A percentile compares a stretch with the other conserved stretches of the same genome.
phyloP scores from a whole-genome alignment of 2,888 invertebrate genomes.

The Agrochola circellaris region DNA sequence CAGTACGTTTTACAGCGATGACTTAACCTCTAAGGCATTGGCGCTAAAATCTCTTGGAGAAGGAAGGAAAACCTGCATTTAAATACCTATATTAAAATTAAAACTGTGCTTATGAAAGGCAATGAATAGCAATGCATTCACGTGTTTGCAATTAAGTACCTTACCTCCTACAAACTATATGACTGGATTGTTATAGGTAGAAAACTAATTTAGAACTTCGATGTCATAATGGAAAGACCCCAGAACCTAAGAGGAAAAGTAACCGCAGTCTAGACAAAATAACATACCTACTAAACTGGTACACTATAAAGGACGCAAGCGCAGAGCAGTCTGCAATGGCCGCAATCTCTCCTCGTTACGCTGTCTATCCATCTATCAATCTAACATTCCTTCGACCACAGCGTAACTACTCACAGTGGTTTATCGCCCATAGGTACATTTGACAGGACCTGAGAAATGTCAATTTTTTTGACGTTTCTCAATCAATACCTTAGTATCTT shows the following conservation, averaged over 20 bases:
- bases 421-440: neutral
- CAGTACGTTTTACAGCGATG: constrained; percentile 12
- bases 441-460: neutral
- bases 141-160: neutral
- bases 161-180: constrained; percentile 10
- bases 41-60: neutral
- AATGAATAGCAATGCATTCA: constrained; percentile 13
- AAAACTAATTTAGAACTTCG: constrained; percentile 1
- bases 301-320: constrained; percentile 16
- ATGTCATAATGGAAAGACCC: constrained; percentile 29
- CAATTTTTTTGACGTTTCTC: neutral
- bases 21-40: constrained; percentile 23
- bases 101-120: constrained; percentile 30
- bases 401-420: constrained; percentile 2
- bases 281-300: constrained; percentile 10
- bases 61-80: constrained; percentile 32
- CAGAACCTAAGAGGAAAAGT: constrained; percentile 37
- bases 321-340: constrained; percentile 34
- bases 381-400: constrained; percentile 45
- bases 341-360: constrained; percentile 64
- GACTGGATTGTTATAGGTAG: constrained; percentile 19
- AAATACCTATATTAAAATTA: constrained; percentile 9
- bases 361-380: constrained; percentile 60
- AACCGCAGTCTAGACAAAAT: constrained; percentile 20
- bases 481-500: no score